Conservation (phyloP, 2,113 vertebrate genomes). For the Neogobius melanostomus region DNA sequence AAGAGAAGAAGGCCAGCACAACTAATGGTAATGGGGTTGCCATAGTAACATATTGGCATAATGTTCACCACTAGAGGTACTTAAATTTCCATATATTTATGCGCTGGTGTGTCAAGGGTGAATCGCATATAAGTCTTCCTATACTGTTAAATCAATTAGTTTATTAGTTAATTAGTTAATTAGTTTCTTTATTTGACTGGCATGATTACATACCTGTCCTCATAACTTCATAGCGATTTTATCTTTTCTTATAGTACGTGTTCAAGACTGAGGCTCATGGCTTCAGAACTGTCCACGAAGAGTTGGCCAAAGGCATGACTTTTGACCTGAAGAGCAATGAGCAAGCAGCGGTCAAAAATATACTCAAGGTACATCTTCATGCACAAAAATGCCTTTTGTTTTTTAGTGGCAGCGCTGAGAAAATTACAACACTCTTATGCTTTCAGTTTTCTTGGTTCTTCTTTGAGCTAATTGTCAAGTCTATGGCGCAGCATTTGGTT, state of each 20-base stretch:
- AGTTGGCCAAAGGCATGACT: conserved; percentile 87
- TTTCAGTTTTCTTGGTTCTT: conserved; percentile 97
- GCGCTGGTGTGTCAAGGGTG: neutral
- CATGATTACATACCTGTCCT: neutral
- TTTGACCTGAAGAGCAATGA: conserved; percentile 93
- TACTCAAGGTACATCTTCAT: conserved; percentile 83
- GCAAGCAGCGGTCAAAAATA: conserved; percentile 83
- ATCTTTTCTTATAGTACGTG: conserved; percentile 80
- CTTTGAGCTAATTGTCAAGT: conserved; percentile 92
- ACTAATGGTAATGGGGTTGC: conserved; percentile 60
- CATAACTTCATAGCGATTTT: neutral
- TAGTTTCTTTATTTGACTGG: neutral
- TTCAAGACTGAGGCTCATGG: conserved; percentile 88
- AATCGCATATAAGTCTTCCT: neutral
- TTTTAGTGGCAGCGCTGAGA: neutral
- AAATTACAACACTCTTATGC: conserved; percentile 13
- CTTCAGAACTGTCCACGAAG: conserved; percentile 91
- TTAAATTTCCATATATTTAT: conserved; percentile 31
- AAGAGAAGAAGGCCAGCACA: conserved; percentile 24
- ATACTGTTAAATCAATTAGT: no score
- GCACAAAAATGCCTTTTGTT: neutral
- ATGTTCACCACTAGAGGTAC: conserved; percentile 27
- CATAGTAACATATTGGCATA: conserved; percentile 73
- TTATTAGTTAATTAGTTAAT: no score
- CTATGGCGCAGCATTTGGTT: conserved; percentile 91